Conservation (phyloP, 2,797 vertebrate species). For the Sebastes diaconus region DNA sequence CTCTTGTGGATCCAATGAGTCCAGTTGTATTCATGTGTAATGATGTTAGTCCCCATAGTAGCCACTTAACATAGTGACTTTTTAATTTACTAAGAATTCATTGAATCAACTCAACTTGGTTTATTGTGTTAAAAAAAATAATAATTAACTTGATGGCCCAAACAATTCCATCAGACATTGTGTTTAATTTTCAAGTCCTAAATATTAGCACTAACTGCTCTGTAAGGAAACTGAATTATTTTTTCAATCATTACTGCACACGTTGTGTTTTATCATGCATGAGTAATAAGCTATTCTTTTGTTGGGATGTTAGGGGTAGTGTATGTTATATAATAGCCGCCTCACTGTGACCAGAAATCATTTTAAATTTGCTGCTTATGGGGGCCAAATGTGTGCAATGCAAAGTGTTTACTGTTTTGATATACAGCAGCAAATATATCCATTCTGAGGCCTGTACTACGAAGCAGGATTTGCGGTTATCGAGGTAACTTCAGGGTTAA, state of each 20-base stretch:
- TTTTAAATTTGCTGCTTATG: background rate
- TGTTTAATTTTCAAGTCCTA: background rate
- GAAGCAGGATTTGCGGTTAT: too few relatives aligned
- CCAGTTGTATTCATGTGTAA: too few relatives aligned
- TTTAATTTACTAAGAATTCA: background rate
- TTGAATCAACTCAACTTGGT: background rate
- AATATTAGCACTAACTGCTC: background rate
- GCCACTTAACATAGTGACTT: too few relatives aligned
- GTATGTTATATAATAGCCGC: background rate
- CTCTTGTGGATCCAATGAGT: too few relatives aligned
- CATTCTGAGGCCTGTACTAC: background rate
- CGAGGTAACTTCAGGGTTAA: too few relatives aligned
- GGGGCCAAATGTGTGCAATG: background rate
- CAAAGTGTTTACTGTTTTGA: background rate
- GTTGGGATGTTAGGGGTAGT: background rate
- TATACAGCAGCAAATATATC: background rate
- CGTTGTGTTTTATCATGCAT: background rate
- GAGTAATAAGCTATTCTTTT: background rate
- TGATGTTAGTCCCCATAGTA: too few relatives aligned
- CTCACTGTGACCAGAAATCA: background rate
- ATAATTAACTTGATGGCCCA: background rate
- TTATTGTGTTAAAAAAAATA: background rate
- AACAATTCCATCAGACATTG: background rate
- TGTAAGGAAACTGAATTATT: background rate
- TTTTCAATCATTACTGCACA: background rate